Conservation (phyloP, 2,888 invertebrate species). For the Frankliniella fusca region DNA sequence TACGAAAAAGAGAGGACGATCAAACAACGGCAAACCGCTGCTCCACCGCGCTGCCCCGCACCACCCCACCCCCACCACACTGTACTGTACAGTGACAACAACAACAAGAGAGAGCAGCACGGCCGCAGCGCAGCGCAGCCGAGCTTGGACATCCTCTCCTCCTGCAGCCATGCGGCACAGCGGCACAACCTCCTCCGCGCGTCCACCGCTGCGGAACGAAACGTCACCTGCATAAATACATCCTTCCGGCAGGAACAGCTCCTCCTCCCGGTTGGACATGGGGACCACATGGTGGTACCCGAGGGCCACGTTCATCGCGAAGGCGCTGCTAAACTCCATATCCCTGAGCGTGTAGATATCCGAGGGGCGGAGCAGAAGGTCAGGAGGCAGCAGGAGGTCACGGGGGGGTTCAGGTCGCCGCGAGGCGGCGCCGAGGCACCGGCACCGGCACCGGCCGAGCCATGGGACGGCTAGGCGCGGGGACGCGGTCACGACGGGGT, state of each 20-base stretch:
- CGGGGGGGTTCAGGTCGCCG: too few species aligned
- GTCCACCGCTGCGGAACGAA: not conserved
- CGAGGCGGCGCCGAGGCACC: too few species aligned
- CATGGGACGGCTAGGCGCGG: too few species aligned
- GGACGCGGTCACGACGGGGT: not conserved
- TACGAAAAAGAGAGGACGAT: too few species aligned
- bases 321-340: too few species aligned
- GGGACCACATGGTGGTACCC: conserved; percentile 8
- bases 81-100: not conserved
- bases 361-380: too few species aligned
- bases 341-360: too few species aligned
- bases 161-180: not conserved
- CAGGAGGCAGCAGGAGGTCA: too few species aligned
- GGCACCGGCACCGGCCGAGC: too few species aligned
- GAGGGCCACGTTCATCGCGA: not conserved
- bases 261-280: conserved; percentile 18
- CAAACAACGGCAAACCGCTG: not conserved
- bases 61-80: not conserved
- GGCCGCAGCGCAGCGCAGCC: not conserved
- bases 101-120: too few species aligned
- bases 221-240: conserved; percentile 26
- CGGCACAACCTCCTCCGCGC: too few species aligned
- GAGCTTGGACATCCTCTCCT: too few species aligned
- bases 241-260: conserved; percentile 12
- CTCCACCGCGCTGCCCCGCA: not conserved